Evolutionary conservation across 2,888 invertebrate species (phyloP).

Genomic region (Drosophila silvestris): DNA sequence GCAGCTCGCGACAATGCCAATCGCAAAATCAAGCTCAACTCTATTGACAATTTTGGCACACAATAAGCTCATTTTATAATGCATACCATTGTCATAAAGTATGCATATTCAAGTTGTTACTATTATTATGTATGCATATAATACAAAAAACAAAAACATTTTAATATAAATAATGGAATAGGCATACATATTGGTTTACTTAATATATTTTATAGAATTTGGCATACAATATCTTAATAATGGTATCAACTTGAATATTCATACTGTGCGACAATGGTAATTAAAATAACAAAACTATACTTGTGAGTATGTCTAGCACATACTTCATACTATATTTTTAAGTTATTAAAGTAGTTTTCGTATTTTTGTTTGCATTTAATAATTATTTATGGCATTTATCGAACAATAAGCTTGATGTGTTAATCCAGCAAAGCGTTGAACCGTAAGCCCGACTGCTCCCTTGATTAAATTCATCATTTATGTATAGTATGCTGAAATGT

Average conservation of each 20-base stretch:
- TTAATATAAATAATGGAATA: background rate
- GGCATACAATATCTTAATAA: background rate
- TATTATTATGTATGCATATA: slow-evolving; percentile 6
- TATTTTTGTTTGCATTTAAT: slow-evolving; percentile 20
- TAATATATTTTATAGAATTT: background rate
- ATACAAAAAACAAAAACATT: slow-evolving; percentile 1
- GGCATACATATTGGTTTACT: no score
- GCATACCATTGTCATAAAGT: slow-evolving; percentile 6
- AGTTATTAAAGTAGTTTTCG: background rate
- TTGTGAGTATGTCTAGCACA: background rate
- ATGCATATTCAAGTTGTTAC: slow-evolving; percentile 11
- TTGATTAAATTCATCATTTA: slow-evolving; percentile 74
- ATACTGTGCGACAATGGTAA: background rate
- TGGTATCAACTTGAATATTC: background rate
- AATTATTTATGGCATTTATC: slow-evolving; percentile 60
- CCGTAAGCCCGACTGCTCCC: slow-evolving; percentile 39
- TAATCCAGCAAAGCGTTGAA: slow-evolving; percentile 63
- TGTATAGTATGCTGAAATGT: slow-evolving; percentile 15
- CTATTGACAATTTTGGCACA: slow-evolving; percentile 32
- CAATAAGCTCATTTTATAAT: slow-evolving; percentile 31
- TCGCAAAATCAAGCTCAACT: slow-evolving; percentile 21
- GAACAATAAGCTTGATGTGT: slow-evolving; percentile 56
- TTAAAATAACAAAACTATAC: background rate
- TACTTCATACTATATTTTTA: background rate
- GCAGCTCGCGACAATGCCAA: slow-evolving; percentile 34